Conservation (phyloP, 2,113 vertebrate species). For the Leptobrachium ailaonicum region DNA sequence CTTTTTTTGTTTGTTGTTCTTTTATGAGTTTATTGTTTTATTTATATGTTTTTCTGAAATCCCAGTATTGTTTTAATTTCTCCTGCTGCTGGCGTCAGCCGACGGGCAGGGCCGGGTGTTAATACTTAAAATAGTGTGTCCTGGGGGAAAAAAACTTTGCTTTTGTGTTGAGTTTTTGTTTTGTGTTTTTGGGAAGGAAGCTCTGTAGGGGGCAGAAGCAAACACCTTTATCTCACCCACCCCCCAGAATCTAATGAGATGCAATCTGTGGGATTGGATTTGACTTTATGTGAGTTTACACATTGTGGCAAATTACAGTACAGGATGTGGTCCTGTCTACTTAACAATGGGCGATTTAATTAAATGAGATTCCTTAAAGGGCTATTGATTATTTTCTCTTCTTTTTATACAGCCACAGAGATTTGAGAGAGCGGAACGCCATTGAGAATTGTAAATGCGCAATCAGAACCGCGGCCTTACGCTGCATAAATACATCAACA, state of each 20-base stretch:
- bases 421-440: background rate
- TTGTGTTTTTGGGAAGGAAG: slow-evolving; percentile 35
- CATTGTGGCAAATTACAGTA: slow-evolving; percentile 3
- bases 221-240: no score
- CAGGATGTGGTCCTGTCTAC: background rate
- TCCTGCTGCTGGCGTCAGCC: background rate
- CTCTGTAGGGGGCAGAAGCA: slow-evolving; percentile 5
- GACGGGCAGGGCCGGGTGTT: background rate
- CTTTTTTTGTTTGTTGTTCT: no score
- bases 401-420: slow-evolving; percentile 1
- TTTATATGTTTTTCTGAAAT: no score
- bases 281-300: slow-evolving; percentile 9
- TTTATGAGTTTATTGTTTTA: no score
- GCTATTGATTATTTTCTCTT: slow-evolving; percentile 6
- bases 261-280: background rate
- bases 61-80: background rate
- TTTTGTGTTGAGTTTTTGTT: background rate
- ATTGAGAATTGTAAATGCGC: background rate
- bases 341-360: slow-evolving; percentile 7
- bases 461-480: background rate
- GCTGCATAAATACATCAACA: no score
- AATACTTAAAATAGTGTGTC: background rate
- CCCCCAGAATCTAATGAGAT: slow-evolving; percentile 24
- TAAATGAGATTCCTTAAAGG: slow-evolving; percentile 14
- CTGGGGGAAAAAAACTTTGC: background rate